These are phyloP conservation scores for Eptatretus burgeri DNA, from an alignment of 2,113 vertebrate genomes.

Conservation along the genomic window DNA sequence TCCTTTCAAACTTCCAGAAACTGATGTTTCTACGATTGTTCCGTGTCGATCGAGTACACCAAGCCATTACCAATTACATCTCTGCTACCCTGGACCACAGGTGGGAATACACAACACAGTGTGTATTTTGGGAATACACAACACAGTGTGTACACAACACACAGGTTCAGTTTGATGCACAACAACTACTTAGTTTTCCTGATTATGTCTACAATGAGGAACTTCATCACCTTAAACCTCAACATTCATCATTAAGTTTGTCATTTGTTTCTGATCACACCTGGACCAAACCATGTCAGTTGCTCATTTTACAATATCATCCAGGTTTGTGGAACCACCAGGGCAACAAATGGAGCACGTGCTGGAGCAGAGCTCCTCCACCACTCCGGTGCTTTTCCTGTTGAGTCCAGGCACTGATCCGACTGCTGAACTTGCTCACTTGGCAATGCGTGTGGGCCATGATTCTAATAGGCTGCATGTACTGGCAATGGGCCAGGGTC, in stretches of 20 bases:
- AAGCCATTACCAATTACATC: conserved; percentile 52
- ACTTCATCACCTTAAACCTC: too few relatives aligned
- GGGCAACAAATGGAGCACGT: conserved; percentile 60
- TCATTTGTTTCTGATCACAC: too few relatives aligned
- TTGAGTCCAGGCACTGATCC: conserved; percentile 75
- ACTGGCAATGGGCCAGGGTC: conserved; percentile 88
- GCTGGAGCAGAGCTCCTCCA: conserved; percentile 50
- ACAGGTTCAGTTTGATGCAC: not conserved
- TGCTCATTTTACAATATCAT: too few relatives aligned
- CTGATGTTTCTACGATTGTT: conserved; percentile 61
- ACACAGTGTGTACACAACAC: too few relatives aligned
- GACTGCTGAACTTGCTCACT: conserved; percentile 49
- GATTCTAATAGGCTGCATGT: conserved; percentile 44
- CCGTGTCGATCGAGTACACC: conserved; percentile 56
- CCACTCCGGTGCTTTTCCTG: conserved; percentile 66
- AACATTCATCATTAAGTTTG: too few relatives aligned
- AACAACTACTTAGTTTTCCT: too few relatives aligned
- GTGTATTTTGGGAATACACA: too few relatives aligned
- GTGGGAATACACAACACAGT: conserved; percentile 31
- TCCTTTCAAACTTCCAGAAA: conserved; percentile 44
- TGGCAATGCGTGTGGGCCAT: conserved; percentile 42
- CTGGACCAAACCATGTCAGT: too few relatives aligned
- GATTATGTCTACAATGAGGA: too few relatives aligned
- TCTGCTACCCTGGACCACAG: conserved; percentile 43
- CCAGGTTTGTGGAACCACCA: conserved; percentile 66